Conservation (phyloP, 2,888 invertebrate species). For the Ashinkailepas kermadecensis region DNA sequence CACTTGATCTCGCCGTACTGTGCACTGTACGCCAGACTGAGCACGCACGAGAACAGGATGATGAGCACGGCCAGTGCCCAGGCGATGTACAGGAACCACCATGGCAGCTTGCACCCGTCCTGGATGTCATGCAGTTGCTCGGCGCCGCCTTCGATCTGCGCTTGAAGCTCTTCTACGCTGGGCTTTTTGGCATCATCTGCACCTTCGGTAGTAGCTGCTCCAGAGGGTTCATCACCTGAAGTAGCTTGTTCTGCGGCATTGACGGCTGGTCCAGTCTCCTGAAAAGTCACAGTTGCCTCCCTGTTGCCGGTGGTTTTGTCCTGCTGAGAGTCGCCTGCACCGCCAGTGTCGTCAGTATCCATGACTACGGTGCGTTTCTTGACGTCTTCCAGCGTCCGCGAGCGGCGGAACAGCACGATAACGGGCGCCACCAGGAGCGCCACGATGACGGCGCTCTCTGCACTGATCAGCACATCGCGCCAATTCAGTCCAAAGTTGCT, state of each 20-base stretch:
- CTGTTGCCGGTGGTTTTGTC: no score
- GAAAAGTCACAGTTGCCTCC: no score
- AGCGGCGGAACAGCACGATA: conserved; percentile 28
- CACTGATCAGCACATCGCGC: conserved; percentile 17
- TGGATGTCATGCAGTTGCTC: neutral
- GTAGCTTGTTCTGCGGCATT: conserved; percentile 28
- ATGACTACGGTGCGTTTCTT: neutral
- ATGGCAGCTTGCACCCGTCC: conserved; percentile 27
- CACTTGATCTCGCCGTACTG: conserved; percentile 31
- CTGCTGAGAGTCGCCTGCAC: no score
- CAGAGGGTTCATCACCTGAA: conserved; percentile 26
- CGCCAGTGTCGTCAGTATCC: neutral
- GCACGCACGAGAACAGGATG: conserved; percentile 25
- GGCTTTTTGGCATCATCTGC: neutral
- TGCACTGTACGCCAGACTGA: conserved; percentile 30
- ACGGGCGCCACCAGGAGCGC: conserved; percentile 30
- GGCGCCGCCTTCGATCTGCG: neutral
- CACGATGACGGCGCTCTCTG: conserved; percentile 26
- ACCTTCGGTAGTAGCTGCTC: conserved; percentile 27
- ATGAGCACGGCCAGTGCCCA: conserved; percentile 29
- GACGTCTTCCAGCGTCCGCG: neutral
- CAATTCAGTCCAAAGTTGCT: neutral
- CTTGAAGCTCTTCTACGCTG: conserved; percentile 14
- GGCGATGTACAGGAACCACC: conserved; percentile 31
- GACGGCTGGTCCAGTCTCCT: no score